Evolutionary conservation across 1,140 invertebrate species (phyloP).

Genomic region (Pseudomyrmex sp.): DNA sequence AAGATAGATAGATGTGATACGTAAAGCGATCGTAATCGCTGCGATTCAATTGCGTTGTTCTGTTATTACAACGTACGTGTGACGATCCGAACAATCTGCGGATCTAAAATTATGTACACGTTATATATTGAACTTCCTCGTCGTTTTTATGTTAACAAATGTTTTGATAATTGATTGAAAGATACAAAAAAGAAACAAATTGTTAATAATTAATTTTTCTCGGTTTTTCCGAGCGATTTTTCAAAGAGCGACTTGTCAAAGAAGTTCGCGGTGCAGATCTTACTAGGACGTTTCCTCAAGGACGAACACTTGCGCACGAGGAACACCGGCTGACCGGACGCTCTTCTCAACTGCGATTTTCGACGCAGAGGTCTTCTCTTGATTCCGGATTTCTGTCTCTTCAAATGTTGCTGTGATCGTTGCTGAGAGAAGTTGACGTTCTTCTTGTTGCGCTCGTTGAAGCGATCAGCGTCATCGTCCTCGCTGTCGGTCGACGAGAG

Average conservation of each 20-base stretch:
- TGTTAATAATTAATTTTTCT: not conserved
- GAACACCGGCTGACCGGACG: conserved; percentile 81
- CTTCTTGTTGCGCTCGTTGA: conserved; percentile 53
- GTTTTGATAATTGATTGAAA: not conserved
- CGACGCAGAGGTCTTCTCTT: conserved; percentile 80
- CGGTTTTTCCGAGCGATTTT: too few relatives aligned
- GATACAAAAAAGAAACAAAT: not conserved
- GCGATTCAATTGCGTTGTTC: conserved; percentile 14
- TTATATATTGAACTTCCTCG: not conserved
- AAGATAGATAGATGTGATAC: conserved; percentile 8
- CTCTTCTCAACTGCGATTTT: conserved; percentile 79
- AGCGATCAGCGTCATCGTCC: conserved; percentile 50
- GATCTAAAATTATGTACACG: not conserved
- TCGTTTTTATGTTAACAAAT: too few relatives aligned
- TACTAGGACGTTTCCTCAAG: conserved; percentile 82
- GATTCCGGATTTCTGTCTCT: conserved; percentile 67
- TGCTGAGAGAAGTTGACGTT: conserved; percentile 35
- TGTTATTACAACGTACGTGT: not conserved
- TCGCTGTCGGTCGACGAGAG: conserved; percentile 80
- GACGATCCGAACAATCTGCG: not conserved
- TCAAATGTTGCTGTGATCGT: conserved; percentile 56
- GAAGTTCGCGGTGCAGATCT: conserved; percentile 59
- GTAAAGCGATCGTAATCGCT: conserved; percentile 8
- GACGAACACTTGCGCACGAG: conserved; percentile 82
- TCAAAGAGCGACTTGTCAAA: not conserved